phyloP scores from a whole-genome alignment of 2,113 vertebrate genomes.

The Sceloporus tristichus region DNA sequence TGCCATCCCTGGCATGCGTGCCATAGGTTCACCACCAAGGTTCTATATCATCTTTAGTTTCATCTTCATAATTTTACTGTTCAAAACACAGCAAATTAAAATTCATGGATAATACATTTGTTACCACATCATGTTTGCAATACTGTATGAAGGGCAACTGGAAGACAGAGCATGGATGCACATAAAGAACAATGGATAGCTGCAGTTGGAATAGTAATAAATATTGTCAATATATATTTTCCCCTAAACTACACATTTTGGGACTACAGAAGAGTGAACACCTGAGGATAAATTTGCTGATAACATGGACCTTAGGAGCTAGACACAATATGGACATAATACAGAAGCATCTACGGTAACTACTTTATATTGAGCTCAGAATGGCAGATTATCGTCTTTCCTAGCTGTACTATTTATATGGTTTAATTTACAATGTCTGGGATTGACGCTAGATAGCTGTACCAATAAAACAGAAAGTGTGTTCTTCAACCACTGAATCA shows the following conservation, averaged over 20 bases:
- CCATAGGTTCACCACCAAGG: no score
- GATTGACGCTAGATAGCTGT: background rate
- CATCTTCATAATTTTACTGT: slow-evolving; percentile 1
- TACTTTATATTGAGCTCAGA: background rate
- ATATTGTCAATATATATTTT: background rate
- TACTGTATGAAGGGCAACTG: background rate
- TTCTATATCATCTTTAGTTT: background rate
- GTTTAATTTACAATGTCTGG: background rate
- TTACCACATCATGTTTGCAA: fast-evolving
- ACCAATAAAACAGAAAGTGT: background rate
- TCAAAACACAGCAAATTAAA: background rate
- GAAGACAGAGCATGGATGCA: background rate
- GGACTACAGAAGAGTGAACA: background rate
- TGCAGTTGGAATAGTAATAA: background rate
- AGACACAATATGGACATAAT: background rate
- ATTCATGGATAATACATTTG: background rate
- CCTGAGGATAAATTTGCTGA: background rate
- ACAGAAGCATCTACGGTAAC: no score
- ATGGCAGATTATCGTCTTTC: background rate
- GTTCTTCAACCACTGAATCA: background rate
- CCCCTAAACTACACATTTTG: background rate
- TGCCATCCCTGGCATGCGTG: no score
- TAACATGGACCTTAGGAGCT: background rate
- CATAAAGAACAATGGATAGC: background rate
- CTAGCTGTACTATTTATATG: background rate